Conservation (phyloP, 2,113 vertebrate species). For the Zapus hudsonius region DNA sequence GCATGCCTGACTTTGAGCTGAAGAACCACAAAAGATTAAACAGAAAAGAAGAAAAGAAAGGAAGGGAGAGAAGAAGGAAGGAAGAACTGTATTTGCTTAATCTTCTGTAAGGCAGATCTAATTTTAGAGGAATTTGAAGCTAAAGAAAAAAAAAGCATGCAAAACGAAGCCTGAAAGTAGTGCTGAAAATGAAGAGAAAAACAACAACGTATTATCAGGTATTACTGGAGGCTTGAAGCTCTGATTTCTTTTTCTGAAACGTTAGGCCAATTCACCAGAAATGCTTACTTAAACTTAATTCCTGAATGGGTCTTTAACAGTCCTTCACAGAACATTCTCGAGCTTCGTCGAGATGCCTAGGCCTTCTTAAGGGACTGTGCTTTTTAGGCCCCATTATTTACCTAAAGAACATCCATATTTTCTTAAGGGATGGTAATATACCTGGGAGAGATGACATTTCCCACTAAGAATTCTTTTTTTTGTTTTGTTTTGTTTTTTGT, state of each 20-base stretch:
- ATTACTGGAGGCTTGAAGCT: background rate
- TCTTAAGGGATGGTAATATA: background rate
- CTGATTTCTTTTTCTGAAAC: conserved; percentile 12
- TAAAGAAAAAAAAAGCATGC: background rate
- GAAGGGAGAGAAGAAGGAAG: background rate
- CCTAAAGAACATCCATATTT: background rate
- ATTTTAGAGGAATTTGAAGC: background rate
- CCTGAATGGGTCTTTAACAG: background rate
- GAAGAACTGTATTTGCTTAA: background rate
- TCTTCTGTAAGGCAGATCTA: background rate
- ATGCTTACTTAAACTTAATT: background rate
- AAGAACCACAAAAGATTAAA: background rate
- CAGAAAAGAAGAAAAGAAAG: too few relatives aligned
- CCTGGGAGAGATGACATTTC: background rate
- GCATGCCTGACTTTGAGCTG: background rate
- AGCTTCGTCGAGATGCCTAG: background rate
- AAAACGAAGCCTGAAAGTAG: background rate
- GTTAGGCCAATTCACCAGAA: background rate
- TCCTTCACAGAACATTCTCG: background rate
- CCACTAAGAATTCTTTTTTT: background rate
- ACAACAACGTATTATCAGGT: too few relatives aligned
- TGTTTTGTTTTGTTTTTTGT: too few relatives aligned
- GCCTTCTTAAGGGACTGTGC: background rate
- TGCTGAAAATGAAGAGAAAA: background rate
- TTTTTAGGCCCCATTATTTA: background rate